Conservation (phyloP, 2,888 invertebrate genomes). For the Drosophila ustulata region DNA sequence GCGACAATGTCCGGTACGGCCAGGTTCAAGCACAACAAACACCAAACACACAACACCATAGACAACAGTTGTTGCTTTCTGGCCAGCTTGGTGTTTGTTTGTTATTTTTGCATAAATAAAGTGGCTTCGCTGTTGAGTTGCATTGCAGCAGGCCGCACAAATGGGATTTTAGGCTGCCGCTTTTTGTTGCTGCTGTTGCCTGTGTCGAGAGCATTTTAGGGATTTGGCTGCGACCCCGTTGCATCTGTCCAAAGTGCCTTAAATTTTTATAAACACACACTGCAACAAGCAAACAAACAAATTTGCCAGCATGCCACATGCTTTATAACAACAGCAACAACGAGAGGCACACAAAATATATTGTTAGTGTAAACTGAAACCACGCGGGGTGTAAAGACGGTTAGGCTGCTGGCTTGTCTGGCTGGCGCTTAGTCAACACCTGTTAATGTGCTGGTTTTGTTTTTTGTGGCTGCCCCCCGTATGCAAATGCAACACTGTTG, state of each 20-base stretch:
- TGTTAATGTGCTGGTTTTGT: constrained; percentile 72
- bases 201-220: constrained; percentile 54
- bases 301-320: constrained; percentile 65
- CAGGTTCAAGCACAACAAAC: constrained; percentile 39
- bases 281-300: constrained; percentile 69
- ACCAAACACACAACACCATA: constrained; percentile 21
- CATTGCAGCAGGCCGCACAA: constrained; percentile 55
- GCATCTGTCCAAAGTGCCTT: constrained; percentile 71
- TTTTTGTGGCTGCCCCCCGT: constrained; percentile 39
- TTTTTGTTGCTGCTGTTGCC: constrained; percentile 26
- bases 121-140: constrained; percentile 39
- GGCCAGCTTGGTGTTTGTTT: constrained; percentile 59
- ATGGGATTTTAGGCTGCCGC: constrained; percentile 73
- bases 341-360: constrained; percentile 35
- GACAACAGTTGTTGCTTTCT: constrained; percentile 55
- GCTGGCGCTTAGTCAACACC: constrained; percentile 78
- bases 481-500: constrained; percentile 70
- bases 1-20: constrained; percentile 71
- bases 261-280: constrained; percentile 79
- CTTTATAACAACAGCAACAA: constrained; percentile 36
- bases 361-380: constrained; percentile 27
- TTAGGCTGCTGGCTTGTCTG: constrained; percentile 34
- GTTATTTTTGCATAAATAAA: constrained; percentile 81
- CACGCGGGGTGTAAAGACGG: constrained; percentile 21
- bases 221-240: constrained; percentile 52